Percentiles rank a stretch among this genome's conserved stretches.
Conservation (phyloP, 2,797 vertebrate species). For the Fundulus diaphanus region DNA sequence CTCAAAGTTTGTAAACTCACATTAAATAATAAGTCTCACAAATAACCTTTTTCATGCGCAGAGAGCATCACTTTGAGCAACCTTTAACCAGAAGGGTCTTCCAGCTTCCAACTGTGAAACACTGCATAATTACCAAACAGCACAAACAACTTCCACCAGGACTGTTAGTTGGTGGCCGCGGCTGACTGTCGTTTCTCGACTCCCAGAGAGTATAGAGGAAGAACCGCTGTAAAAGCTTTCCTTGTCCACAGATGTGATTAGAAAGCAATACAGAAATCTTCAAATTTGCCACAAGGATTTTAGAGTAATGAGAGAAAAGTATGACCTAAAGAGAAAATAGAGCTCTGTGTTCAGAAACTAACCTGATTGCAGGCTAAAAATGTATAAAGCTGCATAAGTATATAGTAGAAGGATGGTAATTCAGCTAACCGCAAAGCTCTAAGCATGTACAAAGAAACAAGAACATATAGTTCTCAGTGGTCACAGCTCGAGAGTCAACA, state of each 20-base stretch:
- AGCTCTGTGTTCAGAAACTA: constrained; percentile 25
- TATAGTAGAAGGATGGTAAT: constrained; percentile 59
- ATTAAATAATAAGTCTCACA: constrained; percentile 40
- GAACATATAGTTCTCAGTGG: constrained; percentile 45
- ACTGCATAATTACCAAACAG: constrained; percentile 66
- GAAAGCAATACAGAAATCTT: constrained; percentile 59
- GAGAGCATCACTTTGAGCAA: constrained; percentile 12
- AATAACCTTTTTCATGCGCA: constrained; percentile 17
- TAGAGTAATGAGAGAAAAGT: constrained; percentile 21
- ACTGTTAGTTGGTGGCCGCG: constrained; percentile 62
- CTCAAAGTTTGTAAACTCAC: constrained; percentile 20
- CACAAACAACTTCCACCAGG: constrained; percentile 74
- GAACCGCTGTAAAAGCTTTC: constrained; percentile 45
- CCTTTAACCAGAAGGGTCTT: constrained; percentile 61
- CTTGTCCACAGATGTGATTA: constrained; percentile 73
- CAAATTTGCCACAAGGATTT: constrained; percentile 26
- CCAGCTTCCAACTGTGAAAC: constrained; percentile 75
- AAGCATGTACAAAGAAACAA: constrained; percentile 37
- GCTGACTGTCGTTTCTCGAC: constrained; percentile 73
- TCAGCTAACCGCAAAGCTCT: constrained; percentile 57
- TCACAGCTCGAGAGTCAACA: constrained; percentile 35
- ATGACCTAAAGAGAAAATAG: constrained; percentile 21
- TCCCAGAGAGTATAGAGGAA: constrained; percentile 37
- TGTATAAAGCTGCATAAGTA: constrained; percentile 45
- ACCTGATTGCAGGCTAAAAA: constrained; percentile 61